phyloP scores from a whole-genome alignment of 2,113 vertebrate genomes.

The Myiozetetes cayanensis region DNA sequence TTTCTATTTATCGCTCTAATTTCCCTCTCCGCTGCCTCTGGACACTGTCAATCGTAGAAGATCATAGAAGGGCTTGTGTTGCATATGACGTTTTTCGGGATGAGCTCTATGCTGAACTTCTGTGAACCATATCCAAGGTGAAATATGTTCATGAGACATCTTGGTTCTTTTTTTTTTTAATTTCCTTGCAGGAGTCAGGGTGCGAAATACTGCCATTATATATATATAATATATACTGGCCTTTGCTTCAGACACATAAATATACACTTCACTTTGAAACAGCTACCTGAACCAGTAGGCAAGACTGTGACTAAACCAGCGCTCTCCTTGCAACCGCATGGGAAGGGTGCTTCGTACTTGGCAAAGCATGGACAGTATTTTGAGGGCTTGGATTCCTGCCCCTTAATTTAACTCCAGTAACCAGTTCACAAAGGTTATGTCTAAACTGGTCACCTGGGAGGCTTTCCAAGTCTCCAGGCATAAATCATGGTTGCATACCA shows the following conservation, averaged over 20 bases:
- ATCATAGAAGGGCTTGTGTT: background rate
- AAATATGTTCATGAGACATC: rapidly evolving
- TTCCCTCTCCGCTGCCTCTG: background rate
- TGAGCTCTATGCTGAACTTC: background rate
- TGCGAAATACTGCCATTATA: background rate
- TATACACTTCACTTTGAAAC: background rate
- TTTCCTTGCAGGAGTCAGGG: background rate
- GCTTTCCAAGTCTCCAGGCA: background rate
- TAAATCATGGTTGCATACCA: background rate
- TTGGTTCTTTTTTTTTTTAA: background rate
- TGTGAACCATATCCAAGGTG: background rate
- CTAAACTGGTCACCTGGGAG: background rate
- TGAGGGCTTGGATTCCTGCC: background rate
- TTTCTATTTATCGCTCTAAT: background rate
- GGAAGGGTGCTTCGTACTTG: background rate
- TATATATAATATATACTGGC: background rate
- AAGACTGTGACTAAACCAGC: background rate
- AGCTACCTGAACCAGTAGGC: background rate
- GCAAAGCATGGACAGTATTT: background rate
- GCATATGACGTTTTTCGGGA: background rate
- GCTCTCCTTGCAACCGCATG: background rate
- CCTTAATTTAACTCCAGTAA: background rate
- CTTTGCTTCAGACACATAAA: background rate
- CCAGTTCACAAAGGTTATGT: background rate
- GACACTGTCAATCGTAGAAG: background rate